Conservation (phyloP, 1,140 invertebrate species). For the Berghia stephanieae region DNA sequence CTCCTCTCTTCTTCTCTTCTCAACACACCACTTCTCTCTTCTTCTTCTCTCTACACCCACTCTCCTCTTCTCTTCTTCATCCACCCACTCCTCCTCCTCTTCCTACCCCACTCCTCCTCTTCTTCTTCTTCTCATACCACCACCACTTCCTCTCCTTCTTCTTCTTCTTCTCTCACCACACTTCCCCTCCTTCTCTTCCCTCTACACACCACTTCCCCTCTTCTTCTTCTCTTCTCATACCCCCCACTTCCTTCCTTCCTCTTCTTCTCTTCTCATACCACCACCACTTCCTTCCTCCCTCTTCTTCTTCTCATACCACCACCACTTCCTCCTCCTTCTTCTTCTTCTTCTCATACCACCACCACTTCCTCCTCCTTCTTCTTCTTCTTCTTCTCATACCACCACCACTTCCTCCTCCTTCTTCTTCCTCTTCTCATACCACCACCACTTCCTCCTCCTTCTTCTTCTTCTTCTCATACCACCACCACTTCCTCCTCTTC, state of each 20-base stretch:
- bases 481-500: too few relatives aligned
- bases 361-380: too few relatives aligned
- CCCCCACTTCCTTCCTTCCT: neutral
- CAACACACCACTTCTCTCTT: neutral
- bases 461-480: too few relatives aligned
- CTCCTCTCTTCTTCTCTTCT: neutral
- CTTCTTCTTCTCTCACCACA: neutral
- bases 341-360: too few relatives aligned
- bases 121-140: neutral
- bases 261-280: neutral
- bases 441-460: too few relatives aligned
- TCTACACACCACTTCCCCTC: neutral
- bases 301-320: constrained; percentile 1
- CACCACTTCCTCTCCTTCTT: neutral
- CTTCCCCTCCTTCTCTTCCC: neutral
- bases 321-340: too few relatives aligned
- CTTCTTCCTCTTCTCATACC: too few relatives aligned
- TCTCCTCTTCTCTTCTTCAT: neutral
- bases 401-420: too few relatives aligned
- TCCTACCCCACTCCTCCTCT: neutral
- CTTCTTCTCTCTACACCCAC: neutral
- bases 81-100: neutral
- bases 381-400: too few relatives aligned
- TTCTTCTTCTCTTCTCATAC: neutral
- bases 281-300: neutral